phyloP scores from a whole-genome alignment of 2,797 vertebrate genomes.

The Microctenopoma stevenorrisi region DNA sequence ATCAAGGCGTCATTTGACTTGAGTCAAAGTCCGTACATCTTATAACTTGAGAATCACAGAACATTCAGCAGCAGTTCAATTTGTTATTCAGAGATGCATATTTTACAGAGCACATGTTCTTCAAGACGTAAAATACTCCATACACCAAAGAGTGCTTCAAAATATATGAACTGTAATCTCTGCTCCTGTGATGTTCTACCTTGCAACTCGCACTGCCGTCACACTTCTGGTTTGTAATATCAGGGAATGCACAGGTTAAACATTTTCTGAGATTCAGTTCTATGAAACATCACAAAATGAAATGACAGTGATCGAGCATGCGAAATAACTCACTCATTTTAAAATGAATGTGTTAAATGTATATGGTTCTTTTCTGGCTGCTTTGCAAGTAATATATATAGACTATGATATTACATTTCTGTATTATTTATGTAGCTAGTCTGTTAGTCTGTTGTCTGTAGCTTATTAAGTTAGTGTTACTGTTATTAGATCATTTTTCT shows the following conservation, averaged over 20 bases:
- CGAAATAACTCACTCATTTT: conserved; percentile 1
- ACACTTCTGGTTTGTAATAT: neutral
- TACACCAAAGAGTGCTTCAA: neutral
- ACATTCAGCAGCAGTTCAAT: neutral
- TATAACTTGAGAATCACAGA: conserved; percentile 5
- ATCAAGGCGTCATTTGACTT: conserved; percentile 30
- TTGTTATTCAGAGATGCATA: conserved; percentile 13
- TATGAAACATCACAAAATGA: conserved; percentile 1
- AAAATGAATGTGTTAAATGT: neutral
- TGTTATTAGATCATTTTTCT: neutral
- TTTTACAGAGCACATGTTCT: conserved; percentile 1
- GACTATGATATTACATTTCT: neutral
- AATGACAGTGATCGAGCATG: neutral
- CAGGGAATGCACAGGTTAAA: neutral
- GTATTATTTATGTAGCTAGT: neutral
- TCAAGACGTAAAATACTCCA: neutral
- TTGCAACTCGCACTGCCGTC: conserved; percentile 7
- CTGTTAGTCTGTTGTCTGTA: no score
- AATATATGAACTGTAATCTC: neutral
- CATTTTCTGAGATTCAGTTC: neutral
- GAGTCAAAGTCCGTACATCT: conserved; percentile 2
- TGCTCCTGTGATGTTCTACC: conserved; percentile 10
- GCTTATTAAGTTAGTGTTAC: no score
- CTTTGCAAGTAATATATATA: neutral
- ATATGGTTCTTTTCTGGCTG: neutral